Evolutionary conservation across 2,888 invertebrate genomes (phyloP).

Genomic region (Chrysotoxum bicinctum): DNA sequence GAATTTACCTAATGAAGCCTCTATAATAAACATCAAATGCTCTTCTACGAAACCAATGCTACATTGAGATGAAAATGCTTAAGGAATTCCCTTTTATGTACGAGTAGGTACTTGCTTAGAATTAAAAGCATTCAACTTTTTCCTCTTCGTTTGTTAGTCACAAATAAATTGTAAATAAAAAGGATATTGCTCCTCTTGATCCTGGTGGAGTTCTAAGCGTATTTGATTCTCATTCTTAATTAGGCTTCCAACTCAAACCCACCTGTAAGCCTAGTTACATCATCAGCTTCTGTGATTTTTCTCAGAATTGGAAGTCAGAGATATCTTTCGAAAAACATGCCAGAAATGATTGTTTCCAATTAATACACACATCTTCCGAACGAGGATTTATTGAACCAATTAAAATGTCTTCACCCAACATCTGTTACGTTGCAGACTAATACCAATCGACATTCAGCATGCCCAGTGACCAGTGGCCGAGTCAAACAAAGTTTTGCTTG

Average conservation of each 20-base stretch:
- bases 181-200: not conserved
- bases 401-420: slow-evolving; percentile 54
- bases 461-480: not conserved
- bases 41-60: no score
- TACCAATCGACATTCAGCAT: not conserved
- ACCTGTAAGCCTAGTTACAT: not conserved
- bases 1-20: no score
- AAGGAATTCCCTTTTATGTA: no score
- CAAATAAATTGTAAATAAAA: not conserved
- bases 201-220: not conserved
- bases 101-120: no score
- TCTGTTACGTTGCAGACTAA: slow-evolving; percentile 10
- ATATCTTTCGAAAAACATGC: not conserved
- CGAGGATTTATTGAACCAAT: slow-evolving; percentile 44
- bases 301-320: not conserved
- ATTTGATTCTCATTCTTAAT: not conserved
- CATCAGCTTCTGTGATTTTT: slow-evolving; percentile 6
- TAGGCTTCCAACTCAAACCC: no score
- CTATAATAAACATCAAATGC: no score
- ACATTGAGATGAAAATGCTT: no score
- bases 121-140: no score
- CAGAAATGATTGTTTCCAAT: not conserved
- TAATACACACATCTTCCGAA: not conserved
- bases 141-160: no score
- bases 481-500: not conserved